These are phyloP conservation scores for Trachops cirrhosus DNA, from an alignment of 2,797 vertebrate genomes.

Conservation along the genomic window DNA sequence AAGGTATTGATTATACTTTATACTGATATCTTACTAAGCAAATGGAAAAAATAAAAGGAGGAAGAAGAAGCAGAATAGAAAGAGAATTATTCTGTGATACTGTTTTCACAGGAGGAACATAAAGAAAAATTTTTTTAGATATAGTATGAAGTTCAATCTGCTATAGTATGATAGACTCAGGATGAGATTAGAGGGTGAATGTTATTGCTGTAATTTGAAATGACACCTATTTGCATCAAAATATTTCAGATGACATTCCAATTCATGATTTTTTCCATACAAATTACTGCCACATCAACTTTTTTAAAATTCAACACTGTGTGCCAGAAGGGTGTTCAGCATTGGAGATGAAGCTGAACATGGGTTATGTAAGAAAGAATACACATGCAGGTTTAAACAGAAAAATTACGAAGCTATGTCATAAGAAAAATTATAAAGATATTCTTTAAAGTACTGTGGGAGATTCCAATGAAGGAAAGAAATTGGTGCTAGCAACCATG, in stretches of 20 bases:
- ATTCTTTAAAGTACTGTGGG: background rate
- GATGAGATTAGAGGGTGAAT: background rate
- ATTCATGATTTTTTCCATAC: background rate
- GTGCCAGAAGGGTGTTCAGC: background rate
- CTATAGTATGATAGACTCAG: conserved; percentile 14
- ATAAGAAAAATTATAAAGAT: background rate
- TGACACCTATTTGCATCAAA: conserved; percentile 27
- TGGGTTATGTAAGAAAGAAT: background rate
- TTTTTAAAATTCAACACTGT: background rate
- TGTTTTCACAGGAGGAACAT: conserved; percentile 15
- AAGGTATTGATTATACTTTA: background rate
- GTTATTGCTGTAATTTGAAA: conserved; percentile 22
- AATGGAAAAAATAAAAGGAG: background rate
- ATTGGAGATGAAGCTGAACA: background rate
- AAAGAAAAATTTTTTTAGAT: background rate
- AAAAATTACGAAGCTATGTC: background rate
- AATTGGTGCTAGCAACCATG: background rate
- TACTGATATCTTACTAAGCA: background rate
- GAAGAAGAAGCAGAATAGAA: background rate
- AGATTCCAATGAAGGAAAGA: background rate
- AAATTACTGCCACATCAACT: background rate
- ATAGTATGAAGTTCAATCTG: conserved; percentile 7
- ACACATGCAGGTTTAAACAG: background rate
- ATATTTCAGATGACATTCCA: background rate
- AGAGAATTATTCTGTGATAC: background rate